Evolutionary conservation across 2,888 invertebrate species (phyloP).

Genomic region (Onthophagus sagittarius): DNA sequence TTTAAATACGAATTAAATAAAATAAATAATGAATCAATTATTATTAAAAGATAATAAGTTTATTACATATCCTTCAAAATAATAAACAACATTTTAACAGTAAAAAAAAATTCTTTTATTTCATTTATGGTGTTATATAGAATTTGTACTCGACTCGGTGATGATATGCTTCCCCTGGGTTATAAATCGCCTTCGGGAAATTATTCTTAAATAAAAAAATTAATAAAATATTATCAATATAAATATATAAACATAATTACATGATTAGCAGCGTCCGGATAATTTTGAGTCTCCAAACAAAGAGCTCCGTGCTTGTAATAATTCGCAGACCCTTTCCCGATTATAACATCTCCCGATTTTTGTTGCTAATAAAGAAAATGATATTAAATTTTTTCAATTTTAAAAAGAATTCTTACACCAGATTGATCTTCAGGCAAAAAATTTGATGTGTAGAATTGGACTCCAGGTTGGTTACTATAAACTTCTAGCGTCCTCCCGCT

Average conservation of each 20-base stretch:
- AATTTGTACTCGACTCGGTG: slow-evolving; percentile 53
- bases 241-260: slow-evolving; percentile 50
- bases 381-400: not conserved
- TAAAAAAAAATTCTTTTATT: too few relatives aligned
- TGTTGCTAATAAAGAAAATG: slow-evolving; percentile 22
- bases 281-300: slow-evolving; percentile 89
- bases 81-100: not conserved
- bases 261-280: slow-evolving; percentile 85
- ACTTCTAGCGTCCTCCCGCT: slow-evolving; percentile 75
- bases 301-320: slow-evolving; percentile 78
- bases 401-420: not conserved
- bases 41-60: too few relatives aligned
- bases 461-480: slow-evolving; percentile 82
- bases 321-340: slow-evolving; percentile 62
- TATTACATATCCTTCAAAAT: not conserved
- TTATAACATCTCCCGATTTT: slow-evolving; percentile 44
- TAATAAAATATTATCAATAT: not conserved
- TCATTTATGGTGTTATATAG: slow-evolving; percentile 23
- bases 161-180: slow-evolving; percentile 68
- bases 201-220: slow-evolving; percentile 56
- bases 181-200: slow-evolving; percentile 70
- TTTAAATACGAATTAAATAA: not conserved
- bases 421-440: slow-evolving; percentile 61
- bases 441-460: slow-evolving; percentile 87
- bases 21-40: too few relatives aligned